Evolutionary conservation across 2,888 invertebrate genomes (phyloP), one percentile per base, ranked within the genome.

Genomic region (Microctonus brassicae): DNA sequence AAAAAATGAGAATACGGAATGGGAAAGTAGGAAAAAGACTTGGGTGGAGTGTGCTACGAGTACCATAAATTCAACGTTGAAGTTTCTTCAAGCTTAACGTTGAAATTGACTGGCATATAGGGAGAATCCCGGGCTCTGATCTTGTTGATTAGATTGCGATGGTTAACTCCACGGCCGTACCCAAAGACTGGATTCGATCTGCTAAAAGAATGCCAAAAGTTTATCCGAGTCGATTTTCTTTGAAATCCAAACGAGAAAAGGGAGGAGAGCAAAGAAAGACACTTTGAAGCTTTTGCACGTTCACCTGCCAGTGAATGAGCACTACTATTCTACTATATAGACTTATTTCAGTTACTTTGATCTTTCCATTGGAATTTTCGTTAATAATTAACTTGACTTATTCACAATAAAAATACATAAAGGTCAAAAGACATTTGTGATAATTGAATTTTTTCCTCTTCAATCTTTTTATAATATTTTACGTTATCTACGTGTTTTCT

Each of bases 71-170:
- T 33, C 63, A 55, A 42, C 55, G 58, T 29, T 42, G 42, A 64
- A 64, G 64, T 70, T 70, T 57, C 36, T 57, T 26, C 39, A 57
- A 63, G 57, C 61, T 68, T 57, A 55, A 64, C 63, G 34, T 26
- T 26, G 42, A 63, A 63, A 63, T 55, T 69, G 63, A 69, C 62
- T 62, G 53, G 62, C 53, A 63, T 63, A 26, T 47, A 63, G 63
- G 47, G 66, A 22, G 63, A 63, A 52, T 57, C 47, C 55, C 7
- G 58, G 57, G 73, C 76, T 78, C 77, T 73, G 78, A 79, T 79
- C 78, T 72, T 72, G 72, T 77, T 80, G 79, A 81, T 81, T 80
- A 80, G 81, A 79, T 81, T 81, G 76, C 78, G 75, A 76, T 75
- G 76, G 80, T 80, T 80, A 80, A 81, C 79, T 80, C 76, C 66